Evolutionary conservation across 2,888 invertebrate genomes (phyloP), one percentile per base, ranked within the genome.

Genomic region (Empis stercorea): DNA sequence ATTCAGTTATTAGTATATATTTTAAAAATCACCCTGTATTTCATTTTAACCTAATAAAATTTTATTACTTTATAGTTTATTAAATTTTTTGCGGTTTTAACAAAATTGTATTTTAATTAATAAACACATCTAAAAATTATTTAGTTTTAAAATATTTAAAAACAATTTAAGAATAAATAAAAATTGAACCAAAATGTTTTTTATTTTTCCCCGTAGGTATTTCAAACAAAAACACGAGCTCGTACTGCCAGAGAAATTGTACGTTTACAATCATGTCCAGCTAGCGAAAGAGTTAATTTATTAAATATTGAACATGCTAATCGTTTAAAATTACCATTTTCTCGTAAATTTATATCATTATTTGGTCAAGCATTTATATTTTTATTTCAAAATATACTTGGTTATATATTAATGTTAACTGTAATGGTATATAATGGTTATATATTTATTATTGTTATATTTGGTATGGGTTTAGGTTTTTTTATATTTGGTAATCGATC

Each of bases 351-450:
- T 23, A 9, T 49, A 2, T 46, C 10, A 14, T 30, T 55, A 17
- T 32, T 53, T 5, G 43, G 44, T 3, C 59, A 59, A 48, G 51
- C 55, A n/a, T 39, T 47, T 7, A 46, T 57, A n/a, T 59, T 59
- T 49, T 43, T 55, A n/a, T 54, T 56, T 39, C 55, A 78, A 60
- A 78, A 75, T 57, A 68, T 73, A 51, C 70, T 82, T 42, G 80
- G 81, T 23, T 84, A 84, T 65, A 62, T 83, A 45, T 70, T 84
- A 23, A 84, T 84, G 84, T 62, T 84, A 53, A 74, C 76, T 23
- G 79, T 83, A n/a, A 84, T 84, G 84, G 64, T 79, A 13, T 84
- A 78, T 66, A 83, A 84, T 66, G 79, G 75, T 23, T 81, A 82
- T 58, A 66, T 84, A 47, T 71, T 77, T 50, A 68, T 82, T 43